phyloP scores from a whole-genome alignment of 2,113 vertebrate genomes.

The Mungos mungo region DNA sequence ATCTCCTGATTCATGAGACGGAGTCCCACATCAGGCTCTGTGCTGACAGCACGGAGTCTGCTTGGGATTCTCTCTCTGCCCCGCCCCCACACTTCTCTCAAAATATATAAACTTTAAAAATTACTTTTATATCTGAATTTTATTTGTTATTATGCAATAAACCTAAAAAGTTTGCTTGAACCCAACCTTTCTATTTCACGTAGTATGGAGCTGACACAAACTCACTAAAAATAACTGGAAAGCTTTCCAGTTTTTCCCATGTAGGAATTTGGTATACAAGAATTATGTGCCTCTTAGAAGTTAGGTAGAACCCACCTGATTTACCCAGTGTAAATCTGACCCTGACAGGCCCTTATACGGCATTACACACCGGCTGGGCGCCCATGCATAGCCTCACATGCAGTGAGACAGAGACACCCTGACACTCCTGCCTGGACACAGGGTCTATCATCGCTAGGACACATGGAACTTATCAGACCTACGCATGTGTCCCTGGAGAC shows the following conservation, averaged over 20 bases:
- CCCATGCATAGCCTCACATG: neutral
- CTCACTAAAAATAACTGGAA: neutral
- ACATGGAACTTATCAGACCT: neutral
- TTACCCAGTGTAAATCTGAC: neutral
- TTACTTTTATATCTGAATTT: neutral
- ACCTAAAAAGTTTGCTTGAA: neutral
- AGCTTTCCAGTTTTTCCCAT: neutral
- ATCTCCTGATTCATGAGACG: no score
- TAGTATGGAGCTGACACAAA: neutral
- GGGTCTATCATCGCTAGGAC: neutral
- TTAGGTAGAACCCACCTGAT: neutral
- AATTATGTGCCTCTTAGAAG: no score
- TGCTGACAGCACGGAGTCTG: no score
- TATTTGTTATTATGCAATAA: neutral
- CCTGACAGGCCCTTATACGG: no score
- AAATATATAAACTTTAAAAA: no score
- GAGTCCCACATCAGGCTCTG: no score
- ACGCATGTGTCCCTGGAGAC: neutral
- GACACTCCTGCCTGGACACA: neutral
- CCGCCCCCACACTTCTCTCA: no score
- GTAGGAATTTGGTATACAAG: neutral
- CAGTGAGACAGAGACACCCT: neutral
- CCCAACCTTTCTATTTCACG: neutral
- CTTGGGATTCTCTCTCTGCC: no score
- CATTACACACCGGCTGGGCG: neutral